Evolutionary conservation across 2,888 invertebrate genomes (phyloP).

Genomic region (Parochlus steinenii): DNA sequence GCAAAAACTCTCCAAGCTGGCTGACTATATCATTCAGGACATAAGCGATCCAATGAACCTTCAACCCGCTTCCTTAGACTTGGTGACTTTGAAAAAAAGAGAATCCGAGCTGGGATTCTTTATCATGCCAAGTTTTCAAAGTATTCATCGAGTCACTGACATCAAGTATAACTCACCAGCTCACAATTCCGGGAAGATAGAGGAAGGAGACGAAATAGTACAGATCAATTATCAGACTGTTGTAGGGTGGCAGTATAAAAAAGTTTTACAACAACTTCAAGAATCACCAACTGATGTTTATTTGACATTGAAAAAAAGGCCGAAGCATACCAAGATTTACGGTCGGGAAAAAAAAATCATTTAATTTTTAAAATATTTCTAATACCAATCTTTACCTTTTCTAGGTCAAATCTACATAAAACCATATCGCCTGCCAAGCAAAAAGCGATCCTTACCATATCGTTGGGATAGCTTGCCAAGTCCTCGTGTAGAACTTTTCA

Average conservation of each 20-base stretch:
- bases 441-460: conserved; percentile 45
- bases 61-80: conserved; percentile 79
- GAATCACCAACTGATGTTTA: conserved; percentile 68
- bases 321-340: conserved; percentile 62
- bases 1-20: conserved; percentile 54
- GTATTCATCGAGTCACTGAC: conserved; percentile 61
- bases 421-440: conserved; percentile 54
- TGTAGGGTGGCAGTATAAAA: conserved; percentile 68
- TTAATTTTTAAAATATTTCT: background rate
- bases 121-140: conserved; percentile 72
- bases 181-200: conserved; percentile 80
- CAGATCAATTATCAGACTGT: conserved; percentile 64
- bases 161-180: conserved; percentile 86
- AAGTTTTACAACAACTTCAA: conserved; percentile 52
- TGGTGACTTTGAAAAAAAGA: conserved; percentile 72
- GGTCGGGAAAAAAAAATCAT: conserved; percentile 44
- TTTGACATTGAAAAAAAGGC: conserved; percentile 66
- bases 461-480: conserved; percentile 54
- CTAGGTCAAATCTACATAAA: conserved; percentile 44
- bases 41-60: conserved; percentile 78
- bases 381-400: background rate
- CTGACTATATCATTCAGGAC: conserved; percentile 75
- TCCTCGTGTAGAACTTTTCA: conserved; percentile 42
- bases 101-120: conserved; percentile 81
- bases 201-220: conserved; percentile 91